Base-by-base conservation (phyloP, 92 coral and sea anemone species). In the Epizoanthus stellaris region DNA sequence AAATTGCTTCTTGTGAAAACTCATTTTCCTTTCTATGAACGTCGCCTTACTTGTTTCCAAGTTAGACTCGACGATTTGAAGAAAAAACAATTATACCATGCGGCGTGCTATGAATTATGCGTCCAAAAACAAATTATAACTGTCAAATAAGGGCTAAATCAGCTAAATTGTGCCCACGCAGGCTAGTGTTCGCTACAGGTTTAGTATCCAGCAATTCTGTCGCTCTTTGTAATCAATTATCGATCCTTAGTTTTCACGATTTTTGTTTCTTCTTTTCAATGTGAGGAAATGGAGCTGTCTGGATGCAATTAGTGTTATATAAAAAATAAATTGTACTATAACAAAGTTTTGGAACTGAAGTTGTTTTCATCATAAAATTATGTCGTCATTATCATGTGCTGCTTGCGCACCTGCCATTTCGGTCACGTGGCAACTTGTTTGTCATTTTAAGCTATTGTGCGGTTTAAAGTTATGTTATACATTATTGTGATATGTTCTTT, bases 301-400 rank as follows among this genome's bases (percentile, higher is more conserved):
- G 56, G 56, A 9, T 52, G 56, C 10, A 2, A 52, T 13, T 52
- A 11, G 3, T 52, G 13, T 13, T 52, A 52, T 9, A 5, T 59
- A 68, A n/a, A 52, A 45, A 42, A 42, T 52, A 52, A 2, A 11
- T 52, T 10, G 3, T 52, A 52, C 14, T 52, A 52, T 52, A 52
- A 3, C 3, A 52, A 52, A 34, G 52, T 42, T 40, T 40, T 43
- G 71, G 6, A 62, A 63, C 12, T 79, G 42, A 42, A 45, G 72
- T 60, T 76, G 82, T 76, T 76, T 76, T 59, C 30, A 54, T n/a
- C 59, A 47, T 21, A 4, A n/a, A 5, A 49, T 3, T 15, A 76
- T 79, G 71, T 79, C 83, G 83, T 79, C 83, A 79, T 43, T 79
- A 43, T 79, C 83, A 79, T 63, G 83, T 79, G 83, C 72, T 42